Evolutionary conservation across 2,797 vertebrate species (phyloP), one percentile per base, ranked within the genome.

Genomic region (Peromyscus attwateri): DNA sequence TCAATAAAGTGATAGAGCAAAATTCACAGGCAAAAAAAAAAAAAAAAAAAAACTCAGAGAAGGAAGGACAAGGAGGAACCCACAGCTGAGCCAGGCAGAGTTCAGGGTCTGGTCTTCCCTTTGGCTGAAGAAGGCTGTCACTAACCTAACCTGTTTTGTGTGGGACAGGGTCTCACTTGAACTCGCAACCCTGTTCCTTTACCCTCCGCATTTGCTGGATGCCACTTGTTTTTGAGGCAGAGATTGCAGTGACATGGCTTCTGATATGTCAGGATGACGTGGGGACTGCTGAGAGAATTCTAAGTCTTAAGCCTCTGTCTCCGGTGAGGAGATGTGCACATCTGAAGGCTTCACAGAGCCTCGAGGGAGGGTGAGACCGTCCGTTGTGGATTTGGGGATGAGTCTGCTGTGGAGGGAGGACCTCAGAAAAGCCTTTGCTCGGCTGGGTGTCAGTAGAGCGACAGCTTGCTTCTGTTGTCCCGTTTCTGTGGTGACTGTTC

Each of bases 401-500:
- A 79, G 68, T 57, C 11, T 84, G 76, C 40, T 49, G 40, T 55
- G 52, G 60, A 64, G 8, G 62, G 14, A 6, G 40, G 37, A 13
- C 27, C 70, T 92, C 66, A 73, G 85, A 62, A 92, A 21, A 62
- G 16, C 17, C 43, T 94, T 68, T 80, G 21, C 31, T 79, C 0
- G 6, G 68, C n/a, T 25, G 0, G 71, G 16, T 52, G 71, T 70
- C 77, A 89, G 94, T 17, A 49, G 94, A 49, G 77, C 16, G 76
- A 16, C 2, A 12, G 55, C 71, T 94, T 94, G n/a, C 77, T 94
- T 84, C 75, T 27, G 82, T 91, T 83, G 83, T 46, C 84, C 17
- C 27, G 11, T 90, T 88, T 31, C 73, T 71, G 1, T 87, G 94
- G 77, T 97, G 79, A 97, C 37, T 73, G 1, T 97, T 3, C 96